These are phyloP conservation scores for Hemiscyllium ocellatum DNA, from an alignment of 2,113 vertebrate species.

Conservation along the genomic window DNA sequence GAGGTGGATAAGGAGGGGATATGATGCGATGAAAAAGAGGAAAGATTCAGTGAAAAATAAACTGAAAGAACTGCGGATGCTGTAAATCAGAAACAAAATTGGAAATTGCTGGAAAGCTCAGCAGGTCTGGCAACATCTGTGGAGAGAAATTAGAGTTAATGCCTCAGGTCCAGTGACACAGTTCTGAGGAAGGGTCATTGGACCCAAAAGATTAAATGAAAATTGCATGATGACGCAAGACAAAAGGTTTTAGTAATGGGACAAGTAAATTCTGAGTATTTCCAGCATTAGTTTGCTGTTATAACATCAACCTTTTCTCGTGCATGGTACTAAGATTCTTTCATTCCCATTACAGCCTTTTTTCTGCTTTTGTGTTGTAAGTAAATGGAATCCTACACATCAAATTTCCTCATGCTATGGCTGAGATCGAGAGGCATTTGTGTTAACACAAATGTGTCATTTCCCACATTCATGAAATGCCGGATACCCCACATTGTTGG, in stretches of 20 bases:
- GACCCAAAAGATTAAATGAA: background rate
- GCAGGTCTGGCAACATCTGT: no score
- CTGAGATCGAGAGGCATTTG: background rate
- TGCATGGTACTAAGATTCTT: background rate
- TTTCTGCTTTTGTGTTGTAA: background rate
- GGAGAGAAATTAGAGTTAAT: no score
- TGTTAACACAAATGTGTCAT: background rate
- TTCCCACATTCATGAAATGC: background rate
- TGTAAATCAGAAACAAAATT: no score
- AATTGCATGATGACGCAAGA: background rate
- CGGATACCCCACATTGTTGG: background rate
- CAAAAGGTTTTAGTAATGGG: no score
- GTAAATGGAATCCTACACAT: background rate
- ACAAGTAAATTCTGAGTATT: no score
- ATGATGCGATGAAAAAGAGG: background rate
- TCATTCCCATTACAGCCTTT: background rate
- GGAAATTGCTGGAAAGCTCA: no score
- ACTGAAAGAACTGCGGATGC: no score
- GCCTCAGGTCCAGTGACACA: no score
- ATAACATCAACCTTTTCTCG: background rate
- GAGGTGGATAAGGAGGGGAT: background rate
- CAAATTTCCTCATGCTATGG: background rate
- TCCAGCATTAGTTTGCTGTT: no score
- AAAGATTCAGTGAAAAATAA: background rate
- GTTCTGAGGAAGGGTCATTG: no score